Percentiles rank a stretch among this genome's conserved stretches.
phyloP scores from a whole-genome alignment of 1,140 invertebrate species.

The Chironomus tepperi region DNA sequence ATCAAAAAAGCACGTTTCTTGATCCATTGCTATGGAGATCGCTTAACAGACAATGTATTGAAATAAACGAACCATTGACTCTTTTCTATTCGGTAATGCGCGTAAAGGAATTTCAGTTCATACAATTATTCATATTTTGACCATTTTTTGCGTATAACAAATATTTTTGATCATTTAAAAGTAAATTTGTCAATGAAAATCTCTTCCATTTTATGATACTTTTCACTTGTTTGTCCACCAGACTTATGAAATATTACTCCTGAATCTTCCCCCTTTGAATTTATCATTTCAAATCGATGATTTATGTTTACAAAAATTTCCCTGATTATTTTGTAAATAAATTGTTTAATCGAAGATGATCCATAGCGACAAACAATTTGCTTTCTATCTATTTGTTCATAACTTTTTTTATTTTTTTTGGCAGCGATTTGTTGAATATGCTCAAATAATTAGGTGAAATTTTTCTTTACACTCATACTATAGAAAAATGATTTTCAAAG shows the following conservation, averaged over 20 bases:
- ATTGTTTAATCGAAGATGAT: slow-evolving; percentile 20
- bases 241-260: too few relatives aligned
- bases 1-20: not conserved
- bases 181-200: too few relatives aligned
- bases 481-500: not conserved
- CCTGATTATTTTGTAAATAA: not conserved
- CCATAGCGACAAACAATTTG: slow-evolving; percentile 9
- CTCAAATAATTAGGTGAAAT: not conserved
- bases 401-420: not conserved
- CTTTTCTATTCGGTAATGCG: not conserved
- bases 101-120: not conserved
- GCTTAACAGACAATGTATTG: not conserved
- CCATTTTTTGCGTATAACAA: not conserved
- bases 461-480: not conserved
- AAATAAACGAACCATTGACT: too few relatives aligned
- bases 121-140: not conserved
- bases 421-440: slow-evolving; percentile 12
- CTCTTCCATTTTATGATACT: too few relatives aligned
- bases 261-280: not conserved
- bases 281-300: not conserved
- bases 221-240: too few relatives aligned
- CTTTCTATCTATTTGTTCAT: not conserved
- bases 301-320: not conserved
- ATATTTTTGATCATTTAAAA: not conserved
- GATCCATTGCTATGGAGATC: slow-evolving; percentile 21